A percentile compares a stretch with the other conserved stretches of the same genome.
These are phyloP conservation scores for Cryptomyrus ogoouensis DNA, from an alignment of 2,113 vertebrate genomes.

Conservation along the genomic window DNA sequence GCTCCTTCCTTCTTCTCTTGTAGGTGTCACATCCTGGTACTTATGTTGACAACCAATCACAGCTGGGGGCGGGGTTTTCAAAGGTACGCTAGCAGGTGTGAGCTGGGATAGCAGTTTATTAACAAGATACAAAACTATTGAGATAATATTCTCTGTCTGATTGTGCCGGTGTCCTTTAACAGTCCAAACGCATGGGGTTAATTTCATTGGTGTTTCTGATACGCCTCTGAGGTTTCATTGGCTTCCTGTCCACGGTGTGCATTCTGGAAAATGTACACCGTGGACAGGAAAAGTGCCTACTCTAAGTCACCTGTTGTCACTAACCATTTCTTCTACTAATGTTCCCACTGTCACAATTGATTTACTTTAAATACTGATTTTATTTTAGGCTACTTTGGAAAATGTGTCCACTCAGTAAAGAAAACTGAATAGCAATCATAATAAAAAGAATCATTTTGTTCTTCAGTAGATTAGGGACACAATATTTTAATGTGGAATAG, in stretches of 20 bases:
- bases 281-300: not conserved
- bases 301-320: not conserved
- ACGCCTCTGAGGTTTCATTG: not conserved
- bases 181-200: not conserved
- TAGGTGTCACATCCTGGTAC: not conserved
- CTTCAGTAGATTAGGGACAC: not conserved
- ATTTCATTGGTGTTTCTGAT: not conserved
- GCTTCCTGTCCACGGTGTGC: not conserved
- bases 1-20: not conserved
- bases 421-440: not conserved
- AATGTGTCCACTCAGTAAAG: not conserved
- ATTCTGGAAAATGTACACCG: not conserved
- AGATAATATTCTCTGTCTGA: not conserved
- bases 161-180: not conserved
- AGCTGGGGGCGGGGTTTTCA: not conserved
- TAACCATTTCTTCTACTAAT: not conserved
- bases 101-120: not conserved
- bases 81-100: not conserved
- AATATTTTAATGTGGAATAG: not conserved
- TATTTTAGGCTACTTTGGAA: not conserved
- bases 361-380: not conserved
- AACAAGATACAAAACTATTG: not conserved
- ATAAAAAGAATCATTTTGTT: not conserved
- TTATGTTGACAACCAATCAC: not conserved
- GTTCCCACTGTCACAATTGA: not conserved